A percentile compares a stretch with the other conserved stretches of the same genome.
Evolutionary conservation across 2,797 vertebrate genomes (phyloP).

Genomic region (Huso huso): DNA sequence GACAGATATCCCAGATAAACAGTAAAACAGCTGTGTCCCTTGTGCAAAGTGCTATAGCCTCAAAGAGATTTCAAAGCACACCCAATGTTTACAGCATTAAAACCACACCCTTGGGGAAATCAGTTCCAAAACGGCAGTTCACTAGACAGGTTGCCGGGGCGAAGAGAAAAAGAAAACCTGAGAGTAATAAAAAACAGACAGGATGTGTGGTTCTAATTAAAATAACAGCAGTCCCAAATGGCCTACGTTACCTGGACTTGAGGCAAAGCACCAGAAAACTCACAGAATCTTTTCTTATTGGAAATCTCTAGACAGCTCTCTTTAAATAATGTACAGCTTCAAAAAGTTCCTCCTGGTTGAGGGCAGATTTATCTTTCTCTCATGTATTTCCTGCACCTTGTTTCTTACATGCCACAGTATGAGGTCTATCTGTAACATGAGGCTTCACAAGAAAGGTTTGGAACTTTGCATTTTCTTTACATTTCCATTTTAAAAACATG

Average conservation of each 20-base stretch:
- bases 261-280: conserved; percentile 19
- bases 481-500: too few species aligned
- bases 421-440: too few species aligned
- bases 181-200: conserved; percentile 18
- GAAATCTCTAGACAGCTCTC: conserved; percentile 24
- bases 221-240: conserved; percentile 24
- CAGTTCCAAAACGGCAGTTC: conserved; percentile 32
- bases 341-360: too few species aligned
- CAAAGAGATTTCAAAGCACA: conserved; percentile 33
- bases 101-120: conserved; percentile 49
- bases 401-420: too few species aligned
- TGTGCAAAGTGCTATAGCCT: conserved; percentile 28
- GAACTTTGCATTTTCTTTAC: too few species aligned
- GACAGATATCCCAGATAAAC: conserved; percentile 44
- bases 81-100: conserved; percentile 38
- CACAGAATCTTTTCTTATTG: conserved; percentile 26
- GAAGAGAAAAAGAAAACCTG: conserved; percentile 7
- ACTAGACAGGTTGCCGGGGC: conserved; percentile 28
- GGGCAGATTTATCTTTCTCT: too few species aligned
- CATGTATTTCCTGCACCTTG: too few species aligned
- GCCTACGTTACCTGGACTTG: conserved; percentile 30
- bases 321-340: too few species aligned
- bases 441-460: too few species aligned
- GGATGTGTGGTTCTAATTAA: conserved; percentile 39
- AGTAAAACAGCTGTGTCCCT: conserved; percentile 39